Percentiles rank a stretch among this genome's conserved stretches.
These are phyloP conservation scores for Pseudois nayaur DNA, from an alignment of 2,113 vertebrate species.

Conservation along the genomic window DNA sequence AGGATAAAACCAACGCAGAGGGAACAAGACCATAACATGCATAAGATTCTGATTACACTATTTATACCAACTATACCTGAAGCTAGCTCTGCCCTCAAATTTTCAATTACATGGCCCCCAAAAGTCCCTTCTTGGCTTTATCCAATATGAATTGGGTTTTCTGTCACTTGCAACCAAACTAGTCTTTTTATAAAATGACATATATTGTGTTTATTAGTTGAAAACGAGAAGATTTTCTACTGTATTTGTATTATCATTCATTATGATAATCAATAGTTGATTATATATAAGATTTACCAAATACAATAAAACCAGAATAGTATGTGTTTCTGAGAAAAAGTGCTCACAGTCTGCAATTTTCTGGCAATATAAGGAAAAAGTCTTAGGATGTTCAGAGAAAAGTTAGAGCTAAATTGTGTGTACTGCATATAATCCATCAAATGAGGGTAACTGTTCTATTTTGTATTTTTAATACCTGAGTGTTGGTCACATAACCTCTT, in stretches of 20 bases:
- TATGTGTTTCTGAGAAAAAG: neutral
- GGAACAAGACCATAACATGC: neutral
- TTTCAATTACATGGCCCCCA: neutral
- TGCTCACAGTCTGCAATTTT: neutral
- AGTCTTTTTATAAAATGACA: neutral
- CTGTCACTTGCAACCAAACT: constrained; percentile 9
- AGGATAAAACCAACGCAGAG: neutral
- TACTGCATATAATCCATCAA: constrained; percentile 2
- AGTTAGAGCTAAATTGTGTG: neutral
- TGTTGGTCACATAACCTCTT: neutral
- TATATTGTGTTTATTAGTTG: neutral
- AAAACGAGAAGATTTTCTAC: neutral
- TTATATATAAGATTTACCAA: constrained; percentile 2
- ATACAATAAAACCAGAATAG: neutral
- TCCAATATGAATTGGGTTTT: neutral
- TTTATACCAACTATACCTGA: neutral
- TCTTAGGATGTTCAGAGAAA: neutral
- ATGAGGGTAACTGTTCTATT: neutral
- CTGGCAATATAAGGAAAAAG: neutral
- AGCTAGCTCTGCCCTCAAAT: neutral
- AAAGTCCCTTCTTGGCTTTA: neutral
- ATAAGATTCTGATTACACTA: neutral
- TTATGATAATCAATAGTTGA: neutral
- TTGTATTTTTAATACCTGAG: neutral
- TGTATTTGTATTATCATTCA: neutral